Base-by-base conservation (phyloP, 2,113 vertebrate genomes). In the Seriola aureovittata region DNA sequence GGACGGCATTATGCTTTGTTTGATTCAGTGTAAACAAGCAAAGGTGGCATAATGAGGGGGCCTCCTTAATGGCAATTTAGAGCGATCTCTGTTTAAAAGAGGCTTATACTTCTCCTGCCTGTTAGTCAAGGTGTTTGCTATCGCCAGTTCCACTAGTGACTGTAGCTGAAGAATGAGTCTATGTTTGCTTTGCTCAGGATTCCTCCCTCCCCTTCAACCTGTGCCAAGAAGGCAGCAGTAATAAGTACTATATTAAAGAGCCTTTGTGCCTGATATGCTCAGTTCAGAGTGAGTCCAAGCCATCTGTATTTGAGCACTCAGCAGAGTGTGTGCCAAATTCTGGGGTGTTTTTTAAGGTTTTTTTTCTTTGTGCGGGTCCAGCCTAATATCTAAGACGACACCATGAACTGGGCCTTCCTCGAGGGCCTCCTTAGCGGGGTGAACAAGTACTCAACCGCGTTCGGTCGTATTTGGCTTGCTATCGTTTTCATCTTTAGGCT, bases 401-500 rank as follows among this genome's bases (percentile, higher is more conserved):
- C 74, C 89, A 98, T 99, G 97, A 98, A 97, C 92, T 98, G 97
- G 97, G 87, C 84, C 0, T 71, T 93, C 66, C 96, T 98, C 0
- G 94, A 98, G 90, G 94, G 92, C 7, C 95, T 98, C 82, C 94
- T 99, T 46, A 97, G 92, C 0, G 96, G 96, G 0, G 96, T 97
- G 75, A 97, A 98, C 93, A 96, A 97, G 44, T 98, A 97, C 75
- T 97, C 97, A 63, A 98, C 97, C 0, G 97, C 95, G 32, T 97
- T 98, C 0, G 97, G 97, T 5, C 96, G 96, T 58, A 89, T 98
- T 85, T 98, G 97, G 97, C 96, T 98, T 32, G 96, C 97, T 1
- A 79, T 98, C 0, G 96, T 98, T 62, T 98, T 98, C 87, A 94
- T 98, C 85, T 99, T 98, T 94, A 95, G 97, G 3, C 86, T 99